phyloP scores from a whole-genome alignment of 2,113 vertebrate species.

The Passer montanus region DNA sequence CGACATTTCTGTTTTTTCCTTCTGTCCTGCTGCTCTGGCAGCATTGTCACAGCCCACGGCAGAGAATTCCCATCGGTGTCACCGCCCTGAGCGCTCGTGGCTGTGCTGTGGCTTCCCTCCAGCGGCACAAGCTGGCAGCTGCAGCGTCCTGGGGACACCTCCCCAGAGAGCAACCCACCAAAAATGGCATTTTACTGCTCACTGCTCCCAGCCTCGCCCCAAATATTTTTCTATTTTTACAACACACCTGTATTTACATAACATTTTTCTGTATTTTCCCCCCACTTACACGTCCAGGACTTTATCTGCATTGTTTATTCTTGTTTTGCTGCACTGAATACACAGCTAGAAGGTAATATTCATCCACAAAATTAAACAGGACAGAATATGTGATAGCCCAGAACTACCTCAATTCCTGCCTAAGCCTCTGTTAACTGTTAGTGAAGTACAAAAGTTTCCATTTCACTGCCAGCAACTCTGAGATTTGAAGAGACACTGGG shows the following conservation, averaged over 20 bases:
- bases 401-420: background rate
- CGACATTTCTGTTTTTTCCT: accelerated
- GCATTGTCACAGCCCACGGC: background rate
- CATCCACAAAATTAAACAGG: background rate
- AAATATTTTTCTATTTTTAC: background rate
- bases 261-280: background rate
- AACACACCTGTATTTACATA: accelerated
- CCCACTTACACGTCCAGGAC: background rate
- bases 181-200: accelerated
- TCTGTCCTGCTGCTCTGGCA: background rate
- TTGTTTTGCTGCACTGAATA: background rate
- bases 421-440: background rate
- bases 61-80: accelerated
- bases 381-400: accelerated
- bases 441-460: background rate
- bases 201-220: background rate
- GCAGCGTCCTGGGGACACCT: background rate
- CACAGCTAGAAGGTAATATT: background rate
- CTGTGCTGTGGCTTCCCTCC: constrained; percentile 13
- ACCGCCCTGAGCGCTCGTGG: accelerated
- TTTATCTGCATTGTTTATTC: background rate
- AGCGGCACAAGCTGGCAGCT: background rate
- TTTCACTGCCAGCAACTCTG: background rate
- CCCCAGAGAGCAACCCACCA: accelerated
- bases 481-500: accelerated